phyloP scores from a whole-genome alignment of 30 jellyfish, hydroid and myxozoan species.

The Rhopilema esculentum region DNA sequence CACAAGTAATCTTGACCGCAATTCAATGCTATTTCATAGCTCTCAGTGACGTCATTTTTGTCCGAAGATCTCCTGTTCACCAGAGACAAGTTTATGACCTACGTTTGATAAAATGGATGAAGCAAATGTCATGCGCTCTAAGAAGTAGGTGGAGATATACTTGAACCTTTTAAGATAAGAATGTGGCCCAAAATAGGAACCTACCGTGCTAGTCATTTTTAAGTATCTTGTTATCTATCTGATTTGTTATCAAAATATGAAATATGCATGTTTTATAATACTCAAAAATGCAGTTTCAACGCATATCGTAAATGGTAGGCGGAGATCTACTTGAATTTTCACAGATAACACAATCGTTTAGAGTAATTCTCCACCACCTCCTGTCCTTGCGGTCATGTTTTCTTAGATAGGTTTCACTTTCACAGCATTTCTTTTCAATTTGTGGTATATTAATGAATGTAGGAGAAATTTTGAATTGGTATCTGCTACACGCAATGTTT shows the following conservation, averaged over 20 bases:
- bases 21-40: no score
- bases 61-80: no score
- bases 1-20: no score
- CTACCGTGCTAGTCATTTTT: not conserved
- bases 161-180: slow-evolving; percentile 1
- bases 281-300: not conserved
- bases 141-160: slow-evolving; percentile 26
- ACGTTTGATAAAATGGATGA: not conserved
- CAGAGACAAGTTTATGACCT: no score
- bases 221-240: not conserved
- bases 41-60: no score
- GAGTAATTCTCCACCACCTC: not conserved
- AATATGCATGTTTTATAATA: not conserved
- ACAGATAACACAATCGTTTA: not conserved
- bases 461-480: not conserved
- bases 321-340: not conserved
- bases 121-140: not conserved
- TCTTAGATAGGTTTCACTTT: not conserved
- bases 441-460: not conserved
- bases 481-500: not conserved
- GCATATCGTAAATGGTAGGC: not conserved
- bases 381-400: not conserved
- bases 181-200: not conserved
- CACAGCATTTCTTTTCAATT: not conserved
- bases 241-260: not conserved